Evolutionary conservation across 2,113 vertebrate genomes (phyloP), one percentile per base, ranked within the genome.

Genomic region (Lichenostomus cassidix): DNA sequence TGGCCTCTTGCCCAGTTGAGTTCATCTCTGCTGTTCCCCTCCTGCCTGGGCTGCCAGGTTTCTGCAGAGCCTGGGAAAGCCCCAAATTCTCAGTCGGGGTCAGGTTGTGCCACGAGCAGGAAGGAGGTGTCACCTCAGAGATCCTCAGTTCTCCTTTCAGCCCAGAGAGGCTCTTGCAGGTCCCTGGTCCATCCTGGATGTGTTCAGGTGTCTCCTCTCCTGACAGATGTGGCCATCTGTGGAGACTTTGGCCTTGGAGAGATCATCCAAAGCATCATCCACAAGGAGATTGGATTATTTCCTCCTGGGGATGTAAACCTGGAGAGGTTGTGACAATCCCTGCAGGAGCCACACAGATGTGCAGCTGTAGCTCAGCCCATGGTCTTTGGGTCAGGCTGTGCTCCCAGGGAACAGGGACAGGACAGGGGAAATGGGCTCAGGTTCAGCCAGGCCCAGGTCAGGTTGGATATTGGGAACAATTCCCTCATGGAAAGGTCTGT

Each of bases 51-150:
- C 8, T 27, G 53, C 22, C 9, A 9, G 60, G 50, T 24, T 35
- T 13, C 29, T 20, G 18, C 11, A 2, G 2, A 37, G 31, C 39
- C 71, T 47, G 75, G 81, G n/a, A 25, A 58, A 35, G 42, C 55
- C 76, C 74, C 18, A 0, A 5, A 16, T 31, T 68, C 81, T 64
- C n/a, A 3, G 11, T 2, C n/a, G 1, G 27, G 22, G 27, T 21
- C 46, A 21, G 35, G 27, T 7, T 10, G 11, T 33, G 55, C 62
- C 53, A 0, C 2, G 3, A 13, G 75, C 86, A 50, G 68, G 65
- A 56, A 33, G 69, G 50, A 59, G 15, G 29, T 3, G 0, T 12
- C 49, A 19, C 46, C 56, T n/a, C 21, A 14, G 4, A 21, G n/a
- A 5, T 8, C 8, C 17, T 29, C 63, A 7, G 69, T 46, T 68